These are phyloP conservation scores for Ginglymostoma cirratum DNA, from an alignment of 2,113 vertebrate genomes.

Conservation along the genomic window DNA sequence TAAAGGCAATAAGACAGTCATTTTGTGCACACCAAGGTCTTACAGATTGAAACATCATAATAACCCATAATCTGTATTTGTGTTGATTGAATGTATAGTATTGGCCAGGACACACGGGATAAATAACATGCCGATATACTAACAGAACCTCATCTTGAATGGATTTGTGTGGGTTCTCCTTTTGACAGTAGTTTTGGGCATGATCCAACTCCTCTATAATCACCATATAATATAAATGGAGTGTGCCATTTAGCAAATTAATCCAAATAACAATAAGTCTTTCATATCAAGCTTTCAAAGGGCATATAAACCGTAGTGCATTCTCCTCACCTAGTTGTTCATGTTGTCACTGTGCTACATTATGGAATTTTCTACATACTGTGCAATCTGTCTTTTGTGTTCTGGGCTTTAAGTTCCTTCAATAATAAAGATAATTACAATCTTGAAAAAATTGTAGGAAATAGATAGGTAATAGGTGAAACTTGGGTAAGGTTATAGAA, in stretches of 20 bases:
- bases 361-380: neutral
- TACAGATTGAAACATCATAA: neutral
- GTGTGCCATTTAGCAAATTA: neutral
- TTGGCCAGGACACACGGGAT: neutral
- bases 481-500: neutral
- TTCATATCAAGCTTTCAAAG: neutral
- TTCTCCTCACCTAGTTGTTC: neutral
- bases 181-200: neutral
- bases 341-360: neutral
- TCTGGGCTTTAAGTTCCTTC: neutral
- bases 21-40: neutral
- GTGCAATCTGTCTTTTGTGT: neutral
- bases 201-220: neutral
- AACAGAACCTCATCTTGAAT: neutral
- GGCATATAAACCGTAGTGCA: neutral
- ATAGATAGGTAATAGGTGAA: neutral
- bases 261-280: neutral
- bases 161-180: neutral
- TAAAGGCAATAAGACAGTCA: neutral
- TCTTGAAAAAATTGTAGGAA: neutral
- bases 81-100: neutral
- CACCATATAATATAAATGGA: neutral
- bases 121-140: neutral
- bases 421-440: neutral
- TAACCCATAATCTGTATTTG: neutral